Evolutionary conservation across 2,888 invertebrate species (phyloP), one percentile per base, ranked within the genome.

Genomic region (Gibbula magus): DNA sequence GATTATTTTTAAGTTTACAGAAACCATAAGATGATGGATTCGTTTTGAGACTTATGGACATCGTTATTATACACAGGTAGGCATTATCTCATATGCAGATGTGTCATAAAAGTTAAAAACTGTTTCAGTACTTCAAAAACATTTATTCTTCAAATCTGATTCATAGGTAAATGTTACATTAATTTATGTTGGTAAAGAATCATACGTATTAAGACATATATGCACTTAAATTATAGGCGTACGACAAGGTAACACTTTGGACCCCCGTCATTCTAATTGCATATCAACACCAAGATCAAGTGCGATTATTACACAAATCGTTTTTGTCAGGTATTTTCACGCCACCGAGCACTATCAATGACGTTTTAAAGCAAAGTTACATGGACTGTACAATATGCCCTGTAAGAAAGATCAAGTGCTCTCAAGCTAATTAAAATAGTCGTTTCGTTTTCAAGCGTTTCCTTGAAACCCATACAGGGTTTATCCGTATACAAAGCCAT

Each of bases 291-390:
- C 16, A n/a, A 39, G 66, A 39, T 25, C 8, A 77, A 51, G 77
- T 66, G 77, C 13, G 25, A 4, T 45, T 35, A 39, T 39, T 77
- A 56, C 61, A 32, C 22, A 77, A 35, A 61, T 77, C 56, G 45
- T 56, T 35, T 70, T 29, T 61, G 35, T 56, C 39, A 32, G 29
- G 45, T 66, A 61, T 53, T 20, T 77, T 56, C 77, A 77, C 77
- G 77, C 77, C 61, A 77, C 13, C 51, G 39, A 56, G 45, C 66
- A 39, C 56, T 53, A 77, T 77, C 35, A 77, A 77, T 61, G 61
- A 45, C n/a, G n/a, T 35, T 61, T 35, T 39, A 66, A 61, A 22
- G n/a, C 39, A 29, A 39, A 22, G 66, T 66, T 61, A 77, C 77
- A 45, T 54, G 53, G 29, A 61, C 25, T 29, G 61, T 29, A 61